Evolutionary conservation across 2,888 invertebrate species (phyloP), one percentile per base, ranked within the genome.

Genomic region (Drosophila stalkeri): DNA sequence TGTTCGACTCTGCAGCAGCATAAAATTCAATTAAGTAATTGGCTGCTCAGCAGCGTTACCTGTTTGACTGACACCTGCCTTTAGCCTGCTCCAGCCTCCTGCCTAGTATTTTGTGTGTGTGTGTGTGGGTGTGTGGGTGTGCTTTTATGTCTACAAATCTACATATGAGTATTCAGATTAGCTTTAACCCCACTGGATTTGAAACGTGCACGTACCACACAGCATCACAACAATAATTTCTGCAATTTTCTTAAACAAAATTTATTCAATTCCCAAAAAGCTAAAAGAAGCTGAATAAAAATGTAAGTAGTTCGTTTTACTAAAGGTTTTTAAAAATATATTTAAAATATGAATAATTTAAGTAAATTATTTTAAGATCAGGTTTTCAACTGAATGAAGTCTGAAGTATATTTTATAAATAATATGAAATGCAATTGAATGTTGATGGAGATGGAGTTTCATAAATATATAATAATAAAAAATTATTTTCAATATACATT

Each of bases 1-100:
- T 27, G 14, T 39, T 44, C 27, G 27, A 14, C 18, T 31, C 5
- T 23, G 72, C 49, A 55, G 18, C 55, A 55, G 43, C 51, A 37
- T 59, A 54, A 55, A 74, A 71, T 68, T 72, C 54, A 74, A 82
- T 86, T 85, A 76, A 57, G 64, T 72, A 80, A 82, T 77, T 77
- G 86, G 86, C 54, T 68, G 56, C 8, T n/a, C 23, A 18, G 18
- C 9, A 20, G 11, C 39, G 16, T n/a, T 60, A 39, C 41, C 37
- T 37, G 44, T 33, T 37, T 39, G 51, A 12, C 39, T 49, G 60
- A 33, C 51, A 43, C 27, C 49, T 37, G 23, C 31, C 31, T 41
- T 3, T 37, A 12, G 37, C 16, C 31, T 14, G 11, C 31, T 33
- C 14, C 7, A 33, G 23, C 56, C 20, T 18, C 52, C 20, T 35